These are phyloP conservation scores for Subanguina moxae DNA, from an alignment of 1,140 invertebrate species.

Conservation along the genomic window DNA sequence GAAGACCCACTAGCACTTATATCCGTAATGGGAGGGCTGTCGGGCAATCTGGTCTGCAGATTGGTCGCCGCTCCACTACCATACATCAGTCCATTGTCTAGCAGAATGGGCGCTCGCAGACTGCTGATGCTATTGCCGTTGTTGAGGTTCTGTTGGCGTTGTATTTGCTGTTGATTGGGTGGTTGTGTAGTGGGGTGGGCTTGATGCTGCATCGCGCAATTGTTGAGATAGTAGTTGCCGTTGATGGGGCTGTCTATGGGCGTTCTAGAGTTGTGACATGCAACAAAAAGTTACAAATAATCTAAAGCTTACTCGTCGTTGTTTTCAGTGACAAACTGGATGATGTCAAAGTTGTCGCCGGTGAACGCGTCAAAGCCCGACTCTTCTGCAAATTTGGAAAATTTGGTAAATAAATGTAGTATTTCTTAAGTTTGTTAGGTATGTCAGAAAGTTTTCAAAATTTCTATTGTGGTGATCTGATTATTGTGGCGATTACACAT, in stretches of 20 bases:
- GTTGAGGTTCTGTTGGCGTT: constrained; percentile 5
- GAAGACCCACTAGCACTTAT: constrained; percentile 34
- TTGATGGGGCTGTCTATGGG: constrained; percentile 39
- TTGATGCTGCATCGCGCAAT: constrained; percentile 9
- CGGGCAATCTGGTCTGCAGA: constrained; percentile 42
- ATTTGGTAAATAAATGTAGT: too few species aligned
- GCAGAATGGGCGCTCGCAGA: constrained; percentile 12
- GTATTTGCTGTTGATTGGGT: constrained; percentile 21
- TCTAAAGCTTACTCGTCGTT: not conserved
- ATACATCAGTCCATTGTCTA: constrained; percentile 31
- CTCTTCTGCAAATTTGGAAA: constrained; percentile 40
- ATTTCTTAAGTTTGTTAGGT: too few species aligned
- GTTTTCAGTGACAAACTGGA: constrained; percentile 31
- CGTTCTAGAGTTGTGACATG: constrained; percentile 23
- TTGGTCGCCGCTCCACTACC: not conserved
- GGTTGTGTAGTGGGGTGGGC: constrained; percentile 3
- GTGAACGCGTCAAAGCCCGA: constrained; percentile 50
- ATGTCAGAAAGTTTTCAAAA: too few species aligned
- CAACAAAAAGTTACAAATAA: constrained; percentile 9
- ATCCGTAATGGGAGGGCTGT: constrained; percentile 54
- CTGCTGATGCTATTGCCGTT: constrained; percentile 9
- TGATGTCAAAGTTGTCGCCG: constrained; percentile 46
- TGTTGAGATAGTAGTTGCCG: constrained; percentile 24
- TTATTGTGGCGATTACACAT: too few species aligned
- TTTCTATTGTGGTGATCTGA: too few species aligned